Percentiles rank a stretch among this genome's conserved stretches.
phyloP scores from a whole-genome alignment of 1,140 invertebrate genomes.

The Procambarus clarkii region DNA sequence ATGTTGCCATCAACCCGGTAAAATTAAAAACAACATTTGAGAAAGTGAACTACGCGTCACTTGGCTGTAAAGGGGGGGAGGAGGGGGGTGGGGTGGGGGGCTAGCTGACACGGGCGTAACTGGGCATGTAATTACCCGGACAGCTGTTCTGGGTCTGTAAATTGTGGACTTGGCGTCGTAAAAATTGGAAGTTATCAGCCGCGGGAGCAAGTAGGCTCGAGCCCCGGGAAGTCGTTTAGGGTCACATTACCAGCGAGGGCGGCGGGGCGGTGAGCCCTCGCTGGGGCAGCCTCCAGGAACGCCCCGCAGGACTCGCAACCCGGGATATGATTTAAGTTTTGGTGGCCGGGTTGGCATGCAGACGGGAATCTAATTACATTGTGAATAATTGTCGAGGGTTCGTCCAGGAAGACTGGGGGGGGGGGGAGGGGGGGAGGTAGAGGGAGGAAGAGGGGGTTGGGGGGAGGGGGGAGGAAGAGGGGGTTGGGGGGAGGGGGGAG shows the following conservation, averaged over 20 bases:
- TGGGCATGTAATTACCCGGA: conserved; percentile 22
- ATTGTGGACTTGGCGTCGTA: conserved; percentile 23
- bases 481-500: neutral
- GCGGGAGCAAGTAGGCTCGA: neutral
- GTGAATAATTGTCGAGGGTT: neutral
- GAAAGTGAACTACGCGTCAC: too few relatives aligned
- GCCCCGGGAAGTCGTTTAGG: neutral
- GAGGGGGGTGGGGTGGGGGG: neutral
- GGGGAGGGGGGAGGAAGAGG: neutral
- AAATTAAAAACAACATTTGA: too few relatives aligned
- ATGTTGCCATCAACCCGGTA: too few relatives aligned
- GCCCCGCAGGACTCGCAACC: neutral
- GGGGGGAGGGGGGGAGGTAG: neutral
- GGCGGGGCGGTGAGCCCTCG: neutral
- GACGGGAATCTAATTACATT: neutral
- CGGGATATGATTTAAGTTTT: neutral
- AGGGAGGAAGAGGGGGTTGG: neutral
- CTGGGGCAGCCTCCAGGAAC: neutral
- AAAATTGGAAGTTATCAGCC: conserved; percentile 23
- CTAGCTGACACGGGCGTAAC: conserved; percentile 8
- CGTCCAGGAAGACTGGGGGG: neutral
- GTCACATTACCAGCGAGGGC: neutral
- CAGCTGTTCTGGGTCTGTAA: conserved; percentile 28
- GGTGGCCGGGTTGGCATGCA: neutral
- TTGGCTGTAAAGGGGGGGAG: neutral